phyloP scores from a whole-genome alignment of 2,888 invertebrate genomes.

The Atethmia centrago region DNA sequence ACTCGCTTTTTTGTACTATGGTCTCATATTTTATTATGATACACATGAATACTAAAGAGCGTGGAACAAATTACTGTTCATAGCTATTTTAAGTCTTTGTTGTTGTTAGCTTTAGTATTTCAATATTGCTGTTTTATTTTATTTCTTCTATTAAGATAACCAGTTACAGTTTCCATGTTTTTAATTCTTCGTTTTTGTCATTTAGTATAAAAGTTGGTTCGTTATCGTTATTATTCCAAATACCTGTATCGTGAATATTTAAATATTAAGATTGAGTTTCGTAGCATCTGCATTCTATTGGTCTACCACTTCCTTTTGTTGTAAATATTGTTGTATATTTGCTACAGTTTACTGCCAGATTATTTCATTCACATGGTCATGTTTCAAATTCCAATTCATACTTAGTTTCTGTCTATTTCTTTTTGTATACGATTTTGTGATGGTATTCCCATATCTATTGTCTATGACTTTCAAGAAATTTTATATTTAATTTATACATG shows the following conservation, averaged over 20 bases:
- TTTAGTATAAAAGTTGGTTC: slow-evolving; percentile 1
- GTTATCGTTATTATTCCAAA: slow-evolving; percentile 8
- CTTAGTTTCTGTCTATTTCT: neutral
- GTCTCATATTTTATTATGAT: slow-evolving; percentile 17
- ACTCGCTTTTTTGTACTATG: slow-evolving; percentile 52
- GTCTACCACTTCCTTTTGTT: slow-evolving; percentile 12
- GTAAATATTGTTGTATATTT: slow-evolving; percentile 18
- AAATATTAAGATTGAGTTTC: neutral
- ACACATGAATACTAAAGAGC: slow-evolving; percentile 20
- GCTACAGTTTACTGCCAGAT: neutral
- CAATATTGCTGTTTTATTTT: slow-evolving; percentile 7
- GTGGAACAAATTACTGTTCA: slow-evolving; percentile 27
- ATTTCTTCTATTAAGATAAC: slow-evolving; percentile 21
- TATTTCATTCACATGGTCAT: slow-evolving; percentile 2
- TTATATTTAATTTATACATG: slow-evolving; percentile 1
- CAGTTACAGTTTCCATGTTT: slow-evolving; percentile 3
- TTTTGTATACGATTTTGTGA: neutral
- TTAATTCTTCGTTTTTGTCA: neutral
- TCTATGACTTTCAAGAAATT: neutral
- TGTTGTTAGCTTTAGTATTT: slow-evolving; percentile 2
- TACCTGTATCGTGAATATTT: neutral
- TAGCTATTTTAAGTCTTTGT: slow-evolving; percentile 10
- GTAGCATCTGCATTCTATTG: slow-evolving; percentile 2
- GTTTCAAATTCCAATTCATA: neutral
- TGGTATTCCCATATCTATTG: neutral